Conservation (phyloP, 1,140 invertebrate genomes). For the Idris sp. region DNA sequence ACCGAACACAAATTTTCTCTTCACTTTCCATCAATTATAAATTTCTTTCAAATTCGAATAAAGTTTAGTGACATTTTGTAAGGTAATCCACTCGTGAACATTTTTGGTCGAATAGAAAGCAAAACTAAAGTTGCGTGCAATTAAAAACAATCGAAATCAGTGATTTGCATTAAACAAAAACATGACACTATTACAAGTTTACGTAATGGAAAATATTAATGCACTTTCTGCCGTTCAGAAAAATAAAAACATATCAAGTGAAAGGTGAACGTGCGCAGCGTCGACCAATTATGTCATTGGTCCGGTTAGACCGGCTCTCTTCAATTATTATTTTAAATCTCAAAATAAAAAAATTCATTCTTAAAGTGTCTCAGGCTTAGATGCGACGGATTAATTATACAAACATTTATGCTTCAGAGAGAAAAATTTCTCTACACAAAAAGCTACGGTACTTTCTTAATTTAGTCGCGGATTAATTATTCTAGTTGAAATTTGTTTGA, state of each 20-base stretch:
- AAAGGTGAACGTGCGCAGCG: slow-evolving; percentile 26
- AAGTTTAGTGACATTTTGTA: too few relatives aligned
- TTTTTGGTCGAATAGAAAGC: slow-evolving; percentile 13
- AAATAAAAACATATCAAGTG: slow-evolving; percentile 46
- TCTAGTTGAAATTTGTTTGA: background rate
- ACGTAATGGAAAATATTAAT: slow-evolving; percentile 38
- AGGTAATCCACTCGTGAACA: too few relatives aligned
- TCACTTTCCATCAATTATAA: too few relatives aligned
- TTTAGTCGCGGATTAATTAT: background rate
- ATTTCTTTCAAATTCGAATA: too few relatives aligned
- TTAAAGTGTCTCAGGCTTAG: too few relatives aligned
- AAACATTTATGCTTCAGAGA: slow-evolving; percentile 27
- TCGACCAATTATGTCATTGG: slow-evolving; percentile 52
- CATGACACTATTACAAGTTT: slow-evolving; percentile 22
- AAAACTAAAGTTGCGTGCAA: slow-evolving; percentile 2
- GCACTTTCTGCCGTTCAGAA: slow-evolving; percentile 22
- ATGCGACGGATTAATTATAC: slow-evolving; percentile 26
- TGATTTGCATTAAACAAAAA: slow-evolving; percentile 22
- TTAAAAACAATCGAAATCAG: slow-evolving; percentile 32
- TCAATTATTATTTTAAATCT: slow-evolving; percentile 39
- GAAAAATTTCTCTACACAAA: too few relatives aligned
- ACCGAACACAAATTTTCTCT: too few relatives aligned
- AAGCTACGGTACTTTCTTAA: background rate
- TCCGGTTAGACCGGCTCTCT: slow-evolving; percentile 44
- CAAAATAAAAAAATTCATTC: too few relatives aligned